Base-by-base conservation (phyloP, 2,797 vertebrate species). In the Toxotes lorentzi region DNA sequence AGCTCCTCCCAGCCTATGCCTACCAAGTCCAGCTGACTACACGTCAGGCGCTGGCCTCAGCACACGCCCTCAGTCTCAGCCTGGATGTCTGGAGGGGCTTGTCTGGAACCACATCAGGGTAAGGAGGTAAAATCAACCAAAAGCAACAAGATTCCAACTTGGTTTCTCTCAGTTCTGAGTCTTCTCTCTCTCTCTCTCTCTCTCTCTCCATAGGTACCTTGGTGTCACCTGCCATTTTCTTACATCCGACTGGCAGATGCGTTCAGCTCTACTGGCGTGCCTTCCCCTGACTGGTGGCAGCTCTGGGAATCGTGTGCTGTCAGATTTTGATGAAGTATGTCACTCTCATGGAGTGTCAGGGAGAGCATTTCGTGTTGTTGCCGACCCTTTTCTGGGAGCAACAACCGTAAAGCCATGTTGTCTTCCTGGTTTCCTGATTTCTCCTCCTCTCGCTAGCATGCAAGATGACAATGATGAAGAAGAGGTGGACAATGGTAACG, bases 201-300 rank as follows among this genome's bases (percentile, higher is more conserved):
- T 60, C 11, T 75, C 27, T 77, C 41, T 79, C 53, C 35, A 2
- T 4, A 94, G 95, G 70, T 96, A 95, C 86, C 88, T 96, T 17
- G 95, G 95, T 7, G 93, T 96, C 62, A 96, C 95, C 70, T 96
- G 95, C 82, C 95, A 96, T 75, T 96, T 95, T 62, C 94, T 96
- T 45, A 94, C 95, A 21, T 86, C 92, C 57, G 95, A 96, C 34
- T 96, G 95, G 95, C 94, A 95, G 87, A 96, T 96, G 81, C 93
- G 88, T 70, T 95, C 95, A 0, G 93, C 92, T 27, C 93, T 96
- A 65, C 88, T 96, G 76, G 95, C 95, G 0, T 96, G 95, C 79
- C 92, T 96, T 63, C 94, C 94, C 8, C 85, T 96, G 71, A 82
- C 83, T 3, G 86, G 86, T 11, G 82, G 90, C 41, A 79, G 71